Base-by-base conservation (phyloP, 37 sponge, comb jelly and placozoan genomes). In the Amphimedon queenslandica region DNA sequence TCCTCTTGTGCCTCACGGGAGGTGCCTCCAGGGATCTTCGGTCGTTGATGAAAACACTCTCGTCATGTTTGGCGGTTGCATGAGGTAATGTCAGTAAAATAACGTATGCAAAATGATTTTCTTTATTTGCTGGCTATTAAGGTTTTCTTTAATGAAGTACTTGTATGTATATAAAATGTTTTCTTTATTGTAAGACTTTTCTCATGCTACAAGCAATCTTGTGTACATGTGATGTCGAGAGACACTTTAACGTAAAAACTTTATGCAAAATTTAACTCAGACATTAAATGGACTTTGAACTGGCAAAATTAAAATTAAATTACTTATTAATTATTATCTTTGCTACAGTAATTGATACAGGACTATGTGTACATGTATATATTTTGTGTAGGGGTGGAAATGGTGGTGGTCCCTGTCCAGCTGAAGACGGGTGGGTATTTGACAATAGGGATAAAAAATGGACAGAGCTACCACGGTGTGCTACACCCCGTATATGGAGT, bases 341-440 rank as follows among this genome's bases (percentile, higher is more conserved):
- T 47, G 13, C 13, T 47, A 47, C 8, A 8, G 13, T 13, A 18
- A 47, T 18, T 18, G 13, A 47, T 18, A 47, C 8, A 47, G 8
- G 8, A 47, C 13, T 47, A 47, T 47, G 53, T 47, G 13, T 47
- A 18, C 53, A 47, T 47, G 8, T 8, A 47, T n/a, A 18, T 47
- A 13, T 13, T 47, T 13, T 60, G 5, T 60, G 5, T n/a, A 60
- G 72, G 20, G 80, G 75, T 47, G 73, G 84, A 10, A 57, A 1
- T 61, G 77, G 64, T 3, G 87, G 87, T 31, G 87, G 87, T 24
- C 87, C 87, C 41, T 86, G 87, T 69, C 87, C 87, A 11, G 30
- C 80, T n/a, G 75, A 80, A 23, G 87, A 86, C 64, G 32, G 65
- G 6, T 86, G 87, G 87, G 43, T 31, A 34, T 80, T 75, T 58